phyloP scores from a whole-genome alignment of 2,888 invertebrate genomes.

The Cetonia aurata region DNA sequence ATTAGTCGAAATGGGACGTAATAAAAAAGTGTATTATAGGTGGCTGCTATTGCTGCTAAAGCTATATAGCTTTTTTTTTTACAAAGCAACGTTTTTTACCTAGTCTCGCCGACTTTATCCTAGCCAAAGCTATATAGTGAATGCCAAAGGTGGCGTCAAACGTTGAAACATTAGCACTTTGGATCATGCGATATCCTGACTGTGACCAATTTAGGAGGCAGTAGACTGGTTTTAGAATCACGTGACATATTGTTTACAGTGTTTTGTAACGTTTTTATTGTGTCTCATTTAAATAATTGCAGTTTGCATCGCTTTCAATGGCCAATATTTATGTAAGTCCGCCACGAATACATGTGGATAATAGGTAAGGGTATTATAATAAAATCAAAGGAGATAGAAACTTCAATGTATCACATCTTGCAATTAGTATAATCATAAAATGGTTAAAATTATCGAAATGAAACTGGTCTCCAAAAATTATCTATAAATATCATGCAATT shows the following conservation, averaged over 20 bases:
- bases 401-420: too few relatives aligned
- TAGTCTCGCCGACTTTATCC: not conserved
- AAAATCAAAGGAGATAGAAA: too few relatives aligned
- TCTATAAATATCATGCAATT: too few relatives aligned
- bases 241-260: slow-evolving; percentile 24
- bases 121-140: slow-evolving; percentile 1
- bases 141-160: slow-evolving; percentile 8
- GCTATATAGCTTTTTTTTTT: not conserved
- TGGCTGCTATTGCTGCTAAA: not conserved
- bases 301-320: not conserved
- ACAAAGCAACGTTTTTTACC: not conserved
- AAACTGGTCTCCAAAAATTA: too few relatives aligned
- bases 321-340: not conserved
- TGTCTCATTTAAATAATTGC: slow-evolving; percentile 20
- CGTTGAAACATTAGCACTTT: slow-evolving; percentile 18
- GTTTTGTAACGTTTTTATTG: slow-evolving; percentile 18
- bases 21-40: slow-evolving; percentile 10
- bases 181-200: slow-evolving; percentile 36
- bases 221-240: slow-evolving; percentile 7
- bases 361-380: too few relatives aligned
- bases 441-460: too few relatives aligned
- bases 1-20: slow-evolving; percentile 6
- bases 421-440: too few relatives aligned
- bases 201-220: slow-evolving; percentile 29
- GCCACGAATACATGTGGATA: too few relatives aligned